A percentile compares a stretch with the other conserved stretches of the same genome.
These are phyloP conservation scores for Origma solitaria DNA, from an alignment of 2,113 vertebrate genomes.

Conservation along the genomic window DNA sequence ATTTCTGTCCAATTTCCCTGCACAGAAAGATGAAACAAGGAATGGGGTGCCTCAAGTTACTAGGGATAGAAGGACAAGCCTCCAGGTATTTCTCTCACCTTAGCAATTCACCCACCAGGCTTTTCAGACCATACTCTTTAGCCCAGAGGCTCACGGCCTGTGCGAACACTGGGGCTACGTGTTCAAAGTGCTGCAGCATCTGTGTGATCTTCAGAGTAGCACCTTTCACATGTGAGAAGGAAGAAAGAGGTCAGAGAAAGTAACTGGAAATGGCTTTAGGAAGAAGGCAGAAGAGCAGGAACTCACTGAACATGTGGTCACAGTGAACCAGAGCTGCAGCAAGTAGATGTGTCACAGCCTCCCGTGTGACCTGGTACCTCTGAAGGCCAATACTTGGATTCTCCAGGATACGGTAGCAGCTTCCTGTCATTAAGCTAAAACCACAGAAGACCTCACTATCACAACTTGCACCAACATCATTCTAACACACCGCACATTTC, in stretches of 20 bases:
- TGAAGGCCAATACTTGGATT: slow-evolving; percentile 85
- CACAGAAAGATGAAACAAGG: neutral
- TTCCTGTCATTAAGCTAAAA: slow-evolving; percentile 86
- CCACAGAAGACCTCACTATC: neutral
- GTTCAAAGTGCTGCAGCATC: slow-evolving; percentile 93
- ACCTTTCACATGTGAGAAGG: slow-evolving; percentile 48
- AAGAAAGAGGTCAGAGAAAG: neutral
- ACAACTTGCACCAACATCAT: neutral
- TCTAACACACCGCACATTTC: neutral
- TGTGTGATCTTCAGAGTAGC: slow-evolving; percentile 90
- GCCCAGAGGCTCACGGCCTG: slow-evolving; percentile 87
- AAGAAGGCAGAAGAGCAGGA: neutral
- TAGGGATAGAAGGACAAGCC: neutral
- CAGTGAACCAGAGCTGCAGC: slow-evolving; percentile 85
- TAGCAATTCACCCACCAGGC: slow-evolving; percentile 90
- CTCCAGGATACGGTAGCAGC: slow-evolving; percentile 90
- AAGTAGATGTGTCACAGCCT: slow-evolving; percentile 81
- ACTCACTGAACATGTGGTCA: slow-evolving; percentile 88
- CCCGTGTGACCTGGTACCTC: slow-evolving; percentile 82
- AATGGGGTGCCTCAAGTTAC: neutral
- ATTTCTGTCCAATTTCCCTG: slow-evolving; percentile 93
- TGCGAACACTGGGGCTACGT: slow-evolving; percentile 84
- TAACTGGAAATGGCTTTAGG: neutral
- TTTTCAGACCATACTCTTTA: slow-evolving; percentile 85
- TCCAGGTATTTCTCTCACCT: slow-evolving; percentile 70